These are phyloP conservation scores for Actenoides lindsayi DNA, from an alignment of 2,113 vertebrate species.

Conservation along the genomic window DNA sequence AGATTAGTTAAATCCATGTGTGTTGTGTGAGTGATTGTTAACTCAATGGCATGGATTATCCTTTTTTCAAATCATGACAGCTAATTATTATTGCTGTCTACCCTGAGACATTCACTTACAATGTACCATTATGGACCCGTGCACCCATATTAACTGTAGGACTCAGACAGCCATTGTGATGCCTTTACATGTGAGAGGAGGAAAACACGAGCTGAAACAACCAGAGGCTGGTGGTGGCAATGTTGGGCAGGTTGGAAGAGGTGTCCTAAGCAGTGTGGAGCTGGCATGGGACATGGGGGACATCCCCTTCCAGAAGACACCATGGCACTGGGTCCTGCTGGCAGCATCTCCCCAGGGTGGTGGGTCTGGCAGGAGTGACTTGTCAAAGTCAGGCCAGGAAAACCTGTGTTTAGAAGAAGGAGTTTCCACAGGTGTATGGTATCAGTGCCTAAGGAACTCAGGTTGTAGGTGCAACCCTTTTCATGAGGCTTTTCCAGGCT, in stretches of 20 bases:
- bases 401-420: neutral
- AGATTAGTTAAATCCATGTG: slow-evolving; percentile 81
- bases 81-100: slow-evolving; percentile 80
- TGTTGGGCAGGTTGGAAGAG: neutral
- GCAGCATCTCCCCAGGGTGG: neutral
- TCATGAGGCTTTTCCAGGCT: neutral
- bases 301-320: neutral
- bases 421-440: neutral
- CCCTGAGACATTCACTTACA: slow-evolving; percentile 58
- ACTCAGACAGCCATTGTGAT: slow-evolving; percentile 27
- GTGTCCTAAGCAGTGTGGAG: neutral
- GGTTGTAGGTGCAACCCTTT: neutral
- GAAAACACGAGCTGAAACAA: neutral
- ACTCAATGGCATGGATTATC: slow-evolving; percentile 77
- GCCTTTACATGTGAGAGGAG: neutral
- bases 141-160: slow-evolving; percentile 59
- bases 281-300: neutral
- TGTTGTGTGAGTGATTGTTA: slow-evolving; percentile 75
- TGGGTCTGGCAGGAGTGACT: neutral
- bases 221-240: rapidly evolving
- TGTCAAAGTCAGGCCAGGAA: neutral
- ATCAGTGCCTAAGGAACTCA: neutral
- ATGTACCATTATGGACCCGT: slow-evolving; percentile 57
- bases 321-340: neutral
- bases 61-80: slow-evolving; percentile 77